Percentiles rank a stretch among this genome's conserved stretches.
These are phyloP conservation scores for Catamblyrhynchus diadema DNA, from an alignment of 2,797 vertebrate genomes.

Conservation along the genomic window DNA sequence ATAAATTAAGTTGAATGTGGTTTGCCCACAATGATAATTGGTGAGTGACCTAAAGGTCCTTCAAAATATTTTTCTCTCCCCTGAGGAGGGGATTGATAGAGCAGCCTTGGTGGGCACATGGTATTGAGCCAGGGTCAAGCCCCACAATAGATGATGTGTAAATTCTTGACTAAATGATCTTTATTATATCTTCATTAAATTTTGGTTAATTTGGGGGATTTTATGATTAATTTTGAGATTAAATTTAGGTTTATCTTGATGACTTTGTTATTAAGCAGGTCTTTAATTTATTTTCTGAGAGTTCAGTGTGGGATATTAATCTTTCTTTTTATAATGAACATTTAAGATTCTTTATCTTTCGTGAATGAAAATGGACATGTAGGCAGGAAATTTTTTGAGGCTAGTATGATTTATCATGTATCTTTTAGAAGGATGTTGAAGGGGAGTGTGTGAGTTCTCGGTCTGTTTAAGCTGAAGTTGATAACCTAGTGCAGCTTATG, in stretches of 20 bases:
- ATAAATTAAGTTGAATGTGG: background rate
- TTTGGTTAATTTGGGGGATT: background rate
- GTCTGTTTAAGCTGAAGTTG: background rate
- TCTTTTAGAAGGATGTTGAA: background rate
- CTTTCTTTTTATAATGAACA: conserved; percentile 2
- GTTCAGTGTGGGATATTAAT: background rate
- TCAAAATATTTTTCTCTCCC: background rate
- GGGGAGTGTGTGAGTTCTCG: background rate
- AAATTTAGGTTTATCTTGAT: conserved; percentile 2
- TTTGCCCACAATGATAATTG: background rate
- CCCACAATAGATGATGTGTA: background rate
- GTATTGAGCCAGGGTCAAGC: background rate
- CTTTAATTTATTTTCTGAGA: background rate
- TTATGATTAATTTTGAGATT: conserved; percentile 1
- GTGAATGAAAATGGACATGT: background rate
- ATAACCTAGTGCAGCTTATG: background rate
- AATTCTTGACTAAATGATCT: background rate
- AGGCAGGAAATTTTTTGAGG: background rate
- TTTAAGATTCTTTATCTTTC: conserved; percentile 7
- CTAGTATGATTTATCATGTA: background rate
- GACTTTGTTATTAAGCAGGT: background rate
- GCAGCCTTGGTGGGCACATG: background rate
- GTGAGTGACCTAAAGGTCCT: background rate
- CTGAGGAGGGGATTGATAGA: background rate
- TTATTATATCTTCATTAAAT: background rate